These are phyloP conservation scores for Nematostella vectensis DNA, from an alignment of 92 coral and sea anemone genomes.

Conservation along the genomic window DNA sequence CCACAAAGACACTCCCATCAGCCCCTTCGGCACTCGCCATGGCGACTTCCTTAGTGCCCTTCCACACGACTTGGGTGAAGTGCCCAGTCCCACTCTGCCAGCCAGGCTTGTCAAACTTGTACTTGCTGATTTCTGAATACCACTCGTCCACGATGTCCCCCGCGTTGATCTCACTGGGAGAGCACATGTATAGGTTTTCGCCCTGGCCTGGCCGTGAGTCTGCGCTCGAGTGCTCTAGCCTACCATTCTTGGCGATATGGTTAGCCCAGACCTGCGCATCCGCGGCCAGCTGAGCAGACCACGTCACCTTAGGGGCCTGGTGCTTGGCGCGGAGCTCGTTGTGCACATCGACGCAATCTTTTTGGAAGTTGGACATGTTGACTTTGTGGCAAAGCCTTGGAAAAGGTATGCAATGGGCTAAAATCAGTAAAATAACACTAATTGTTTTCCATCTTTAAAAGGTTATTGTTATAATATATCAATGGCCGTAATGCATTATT, in stretches of 20 bases:
- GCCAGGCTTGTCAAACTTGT: slow-evolving; percentile 47
- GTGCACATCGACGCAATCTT: slow-evolving; percentile 17
- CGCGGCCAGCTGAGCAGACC: slow-evolving; percentile 31
- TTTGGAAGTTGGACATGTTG: too few species aligned
- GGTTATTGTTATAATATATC: too few species aligned
- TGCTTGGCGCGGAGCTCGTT: slow-evolving; percentile 24
- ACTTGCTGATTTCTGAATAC: slow-evolving; percentile 18
- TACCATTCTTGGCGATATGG: slow-evolving; percentile 7
- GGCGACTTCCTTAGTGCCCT: slow-evolving; percentile 39
- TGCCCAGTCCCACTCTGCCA: slow-evolving; percentile 51
- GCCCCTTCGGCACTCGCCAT: slow-evolving; percentile 27
- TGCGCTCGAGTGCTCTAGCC: slow-evolving; percentile 10
- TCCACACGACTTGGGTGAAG: slow-evolving; percentile 61
- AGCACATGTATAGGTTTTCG: not conserved
- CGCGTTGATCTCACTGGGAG: not conserved
- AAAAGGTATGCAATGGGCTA: not conserved
- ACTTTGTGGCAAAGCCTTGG: too few species aligned
- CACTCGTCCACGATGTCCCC: not conserved
- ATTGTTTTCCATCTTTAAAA: too few species aligned
- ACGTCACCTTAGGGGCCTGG: slow-evolving; percentile 22
- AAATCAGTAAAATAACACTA: not conserved
- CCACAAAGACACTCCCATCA: slow-evolving; percentile 37
- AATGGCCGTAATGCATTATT: too few species aligned
- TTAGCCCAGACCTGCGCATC: slow-evolving; percentile 28
- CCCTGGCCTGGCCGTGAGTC: not conserved